Percentiles rank a stretch among this genome's conserved stretches.
Evolutionary conservation across 2,888 invertebrate species (phyloP).

Genomic region (Athripsodes cinereus): DNA sequence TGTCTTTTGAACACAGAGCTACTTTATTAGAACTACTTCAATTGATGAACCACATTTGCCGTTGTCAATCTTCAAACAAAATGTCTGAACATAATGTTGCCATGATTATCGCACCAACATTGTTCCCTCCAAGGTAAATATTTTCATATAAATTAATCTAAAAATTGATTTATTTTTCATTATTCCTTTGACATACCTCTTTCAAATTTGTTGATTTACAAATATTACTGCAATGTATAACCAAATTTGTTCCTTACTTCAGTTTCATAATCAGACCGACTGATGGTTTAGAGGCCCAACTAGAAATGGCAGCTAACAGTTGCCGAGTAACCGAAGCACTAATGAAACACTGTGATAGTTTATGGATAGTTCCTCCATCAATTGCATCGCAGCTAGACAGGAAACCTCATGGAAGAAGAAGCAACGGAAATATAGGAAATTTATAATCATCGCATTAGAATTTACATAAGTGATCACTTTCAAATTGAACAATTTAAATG

Average conservation of each 20-base stretch:
- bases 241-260: slow-evolving; percentile 7
- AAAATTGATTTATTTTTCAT: too few relatives aligned
- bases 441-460: too few relatives aligned
- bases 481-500: too few relatives aligned
- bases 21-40: slow-evolving; percentile 71
- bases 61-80: slow-evolving; percentile 67
- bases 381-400: slow-evolving; percentile 36
- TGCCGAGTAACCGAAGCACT: slow-evolving; percentile 80
- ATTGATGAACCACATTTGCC: slow-evolving; percentile 71
- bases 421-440: slow-evolving; percentile 14
- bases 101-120: slow-evolving; percentile 92
- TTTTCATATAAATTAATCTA: too few relatives aligned
- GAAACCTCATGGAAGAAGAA: slow-evolving; percentile 22
- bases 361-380: slow-evolving; percentile 75
- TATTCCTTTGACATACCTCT: too few relatives aligned
- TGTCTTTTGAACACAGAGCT: slow-evolving; percentile 80
- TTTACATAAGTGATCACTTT: too few relatives aligned
- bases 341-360: slow-evolving; percentile 67
- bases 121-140: slow-evolving; percentile 69
- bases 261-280: slow-evolving; percentile 56
- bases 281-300: slow-evolving; percentile 61
- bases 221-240: background rate
- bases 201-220: too few relatives aligned
- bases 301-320: slow-evolving; percentile 81
- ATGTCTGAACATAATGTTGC: slow-evolving; percentile 91